Evolutionary conservation across 2,113 vertebrate species (phyloP).

Genomic region (Periophthalmodon schlosseri): DNA sequence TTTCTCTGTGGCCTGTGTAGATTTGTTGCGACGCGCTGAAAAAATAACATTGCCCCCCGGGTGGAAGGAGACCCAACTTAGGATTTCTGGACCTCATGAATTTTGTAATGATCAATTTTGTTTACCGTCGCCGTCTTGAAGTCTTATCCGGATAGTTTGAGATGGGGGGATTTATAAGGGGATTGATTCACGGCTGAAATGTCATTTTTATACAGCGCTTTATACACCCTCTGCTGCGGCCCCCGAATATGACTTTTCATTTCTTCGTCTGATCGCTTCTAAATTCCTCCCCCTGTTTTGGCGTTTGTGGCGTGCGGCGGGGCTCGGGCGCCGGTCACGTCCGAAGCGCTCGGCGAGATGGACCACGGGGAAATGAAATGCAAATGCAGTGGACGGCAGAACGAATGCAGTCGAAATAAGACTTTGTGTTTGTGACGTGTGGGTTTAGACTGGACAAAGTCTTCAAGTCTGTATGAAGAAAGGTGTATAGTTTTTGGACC

Average conservation of each 20-base stretch:
- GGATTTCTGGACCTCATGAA: slow-evolving; percentile 74
- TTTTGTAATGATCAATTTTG: slow-evolving; percentile 77
- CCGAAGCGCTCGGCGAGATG: slow-evolving; percentile 30
- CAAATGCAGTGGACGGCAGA: slow-evolving; percentile 35
- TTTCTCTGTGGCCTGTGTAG: slow-evolving; percentile 66
- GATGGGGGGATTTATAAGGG: slow-evolving; percentile 45
- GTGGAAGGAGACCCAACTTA: slow-evolving; percentile 62
- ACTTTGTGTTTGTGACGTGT: neutral
- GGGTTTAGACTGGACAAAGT: slow-evolving; percentile 11
- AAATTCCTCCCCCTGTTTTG: slow-evolving; percentile 38
- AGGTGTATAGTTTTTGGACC: neutral
- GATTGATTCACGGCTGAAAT: slow-evolving; percentile 61
- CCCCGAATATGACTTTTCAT: slow-evolving; percentile 46
- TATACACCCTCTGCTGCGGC: slow-evolving; percentile 18
- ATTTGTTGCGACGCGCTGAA: slow-evolving; percentile 54
- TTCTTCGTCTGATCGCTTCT: slow-evolving; percentile 51
- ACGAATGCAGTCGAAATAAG: slow-evolving; percentile 39
- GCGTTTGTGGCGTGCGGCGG: slow-evolving; percentile 29
- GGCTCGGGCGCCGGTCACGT: slow-evolving; percentile 21
- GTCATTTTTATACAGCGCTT: slow-evolving; percentile 16
- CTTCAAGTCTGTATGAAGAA: slow-evolving; percentile 18
- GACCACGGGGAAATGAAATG: slow-evolving; percentile 37
- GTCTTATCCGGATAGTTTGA: slow-evolving; percentile 51
- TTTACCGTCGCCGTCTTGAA: slow-evolving; percentile 52
- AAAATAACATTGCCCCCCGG: slow-evolving; percentile 72